These are phyloP conservation scores for Camponotus pennsylvanicus DNA, from an alignment of 1,140 invertebrate genomes.

Conservation along the genomic window DNA sequence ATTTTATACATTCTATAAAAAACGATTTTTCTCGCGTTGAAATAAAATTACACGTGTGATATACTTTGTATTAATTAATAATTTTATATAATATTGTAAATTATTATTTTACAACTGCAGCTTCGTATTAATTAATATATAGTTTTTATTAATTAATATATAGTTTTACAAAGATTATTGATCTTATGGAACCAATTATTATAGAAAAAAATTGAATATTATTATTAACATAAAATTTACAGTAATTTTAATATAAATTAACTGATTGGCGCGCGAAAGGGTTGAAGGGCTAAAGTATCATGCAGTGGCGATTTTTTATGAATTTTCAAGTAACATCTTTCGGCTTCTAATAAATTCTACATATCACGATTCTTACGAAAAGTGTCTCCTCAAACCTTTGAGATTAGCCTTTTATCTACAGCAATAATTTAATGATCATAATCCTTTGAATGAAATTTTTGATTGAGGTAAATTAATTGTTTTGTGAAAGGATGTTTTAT, in stretches of 20 bases:
- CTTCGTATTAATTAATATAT: slow-evolving; percentile 14
- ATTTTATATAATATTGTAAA: neutral
- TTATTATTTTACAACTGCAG: neutral
- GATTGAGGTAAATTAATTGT: neutral
- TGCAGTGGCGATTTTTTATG: neutral
- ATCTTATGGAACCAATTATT: neutral
- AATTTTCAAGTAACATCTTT: slow-evolving; percentile 29
- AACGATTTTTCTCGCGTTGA: neutral
- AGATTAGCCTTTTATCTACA: slow-evolving; percentile 31
- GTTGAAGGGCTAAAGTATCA: neutral
- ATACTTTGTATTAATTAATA: neutral
- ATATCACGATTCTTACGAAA: slow-evolving; percentile 63
- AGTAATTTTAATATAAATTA: neutral
- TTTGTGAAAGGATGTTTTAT: neutral
- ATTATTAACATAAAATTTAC: neutral
- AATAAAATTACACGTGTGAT: neutral
- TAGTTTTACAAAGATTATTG: neutral
- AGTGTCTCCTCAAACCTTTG: neutral
- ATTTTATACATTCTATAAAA: neutral
- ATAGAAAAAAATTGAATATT: neutral
- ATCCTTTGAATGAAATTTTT: neutral
- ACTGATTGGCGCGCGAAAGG: neutral
- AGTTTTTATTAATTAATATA: slow-evolving; percentile 1
- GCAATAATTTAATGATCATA: neutral
- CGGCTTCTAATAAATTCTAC: slow-evolving; percentile 55